Percentiles rank a stretch among this genome's conserved stretches.
Conservation (phyloP, 2,888 invertebrate species). For the Ormyrus nitidulus region DNA sequence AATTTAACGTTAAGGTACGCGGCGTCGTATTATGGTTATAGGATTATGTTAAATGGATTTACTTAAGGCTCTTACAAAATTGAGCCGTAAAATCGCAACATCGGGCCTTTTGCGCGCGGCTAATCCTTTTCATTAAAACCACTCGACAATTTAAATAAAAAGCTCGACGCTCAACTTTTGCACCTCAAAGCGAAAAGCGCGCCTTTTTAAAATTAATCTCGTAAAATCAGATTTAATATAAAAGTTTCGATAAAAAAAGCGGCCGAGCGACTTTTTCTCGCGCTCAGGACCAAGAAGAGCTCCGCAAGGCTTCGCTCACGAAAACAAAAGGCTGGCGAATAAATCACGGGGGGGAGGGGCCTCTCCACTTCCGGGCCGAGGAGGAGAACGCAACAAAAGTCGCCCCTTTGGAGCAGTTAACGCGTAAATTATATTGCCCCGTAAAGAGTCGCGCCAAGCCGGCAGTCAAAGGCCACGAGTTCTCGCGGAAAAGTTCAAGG, state of each 20-base stretch:
- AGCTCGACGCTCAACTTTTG: too few relatives aligned
- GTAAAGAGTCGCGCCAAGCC: conserved; percentile 5
- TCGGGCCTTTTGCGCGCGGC: too few relatives aligned
- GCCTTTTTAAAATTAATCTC: too few relatives aligned
- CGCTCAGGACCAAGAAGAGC: too few relatives aligned
- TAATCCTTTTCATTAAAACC: too few relatives aligned
- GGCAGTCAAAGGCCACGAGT: conserved; percentile 24
- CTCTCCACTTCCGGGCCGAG: conserved; percentile 15
- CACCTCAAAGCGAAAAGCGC: too few relatives aligned
- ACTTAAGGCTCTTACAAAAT: conserved; percentile 3
- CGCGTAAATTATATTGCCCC: conserved; percentile 47
- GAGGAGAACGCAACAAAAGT: conserved; percentile 34
- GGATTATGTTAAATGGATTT: conserved; percentile 8
- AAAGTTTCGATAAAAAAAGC: too few relatives aligned
- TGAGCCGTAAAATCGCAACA: background rate
- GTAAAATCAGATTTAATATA: too few relatives aligned
- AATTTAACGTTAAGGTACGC: background rate
- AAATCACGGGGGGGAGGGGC: conserved; percentile 19
- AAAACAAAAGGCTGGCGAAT: conserved; percentile 30
- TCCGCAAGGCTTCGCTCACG: too few relatives aligned
- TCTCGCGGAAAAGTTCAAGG: conserved; percentile 20
- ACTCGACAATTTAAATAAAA: too few relatives aligned
- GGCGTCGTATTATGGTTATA: background rate
- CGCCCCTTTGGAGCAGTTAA: conserved; percentile 42
- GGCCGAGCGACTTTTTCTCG: background rate